phyloP scores from a whole-genome alignment of 2,888 invertebrate genomes.

The Plemyria rubiginata region DNA sequence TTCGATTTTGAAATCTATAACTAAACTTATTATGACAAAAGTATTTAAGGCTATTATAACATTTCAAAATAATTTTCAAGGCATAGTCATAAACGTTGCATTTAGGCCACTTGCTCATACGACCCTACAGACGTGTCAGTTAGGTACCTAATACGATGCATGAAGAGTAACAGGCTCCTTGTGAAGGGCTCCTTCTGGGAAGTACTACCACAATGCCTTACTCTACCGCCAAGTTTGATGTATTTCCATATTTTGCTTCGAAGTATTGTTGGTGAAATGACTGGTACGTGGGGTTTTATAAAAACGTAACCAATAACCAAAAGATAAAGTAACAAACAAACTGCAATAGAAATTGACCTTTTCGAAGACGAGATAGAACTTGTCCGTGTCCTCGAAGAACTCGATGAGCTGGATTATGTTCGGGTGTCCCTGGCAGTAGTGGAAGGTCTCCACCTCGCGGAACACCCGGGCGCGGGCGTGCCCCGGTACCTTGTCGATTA shows the following conservation, averaged over 20 bases:
- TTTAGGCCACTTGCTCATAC: not conserved
- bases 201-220: too few relatives aligned
- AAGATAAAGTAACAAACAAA: too few relatives aligned
- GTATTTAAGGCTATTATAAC: too few relatives aligned
- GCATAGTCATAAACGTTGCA: not conserved
- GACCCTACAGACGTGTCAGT: not conserved
- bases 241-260: too few relatives aligned
- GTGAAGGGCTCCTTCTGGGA: too few relatives aligned
- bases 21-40: not conserved
- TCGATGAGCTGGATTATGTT: constrained; percentile 99
- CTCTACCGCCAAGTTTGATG: too few relatives aligned
- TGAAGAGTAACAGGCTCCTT: too few relatives aligned
- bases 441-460: constrained; percentile 99
- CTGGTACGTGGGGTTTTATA: too few relatives aligned
- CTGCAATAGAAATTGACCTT: constrained; percentile 84
- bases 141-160: too few relatives aligned
- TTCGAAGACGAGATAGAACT: constrained; percentile 99
- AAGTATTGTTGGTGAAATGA: too few relatives aligned
- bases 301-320: too few relatives aligned
- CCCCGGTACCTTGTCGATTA: constrained; percentile 97
- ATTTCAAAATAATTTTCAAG: too few relatives aligned
- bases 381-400: constrained; percentile 98
- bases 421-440: constrained; percentile 98
- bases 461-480: constrained; percentile 97
- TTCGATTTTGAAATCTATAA: constrained; percentile 2